phyloP scores from a whole-genome alignment of 2,113 vertebrate species.

The Psephotus haematonotus region DNA sequence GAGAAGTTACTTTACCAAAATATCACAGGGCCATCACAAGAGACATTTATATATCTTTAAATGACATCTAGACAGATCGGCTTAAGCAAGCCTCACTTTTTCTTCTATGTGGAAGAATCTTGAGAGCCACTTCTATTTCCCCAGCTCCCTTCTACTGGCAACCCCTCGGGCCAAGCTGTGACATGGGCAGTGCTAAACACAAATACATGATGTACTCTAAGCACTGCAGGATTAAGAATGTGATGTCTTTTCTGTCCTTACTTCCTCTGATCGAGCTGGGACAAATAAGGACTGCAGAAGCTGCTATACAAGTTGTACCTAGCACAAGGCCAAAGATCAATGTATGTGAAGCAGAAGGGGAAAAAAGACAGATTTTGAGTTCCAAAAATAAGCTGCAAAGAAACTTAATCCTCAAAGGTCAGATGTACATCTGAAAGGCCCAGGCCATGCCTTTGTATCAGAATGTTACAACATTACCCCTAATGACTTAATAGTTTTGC shows the following conservation, averaged over 20 bases:
- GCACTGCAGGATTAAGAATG: neutral
- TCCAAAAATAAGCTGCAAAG: constrained; percentile 53
- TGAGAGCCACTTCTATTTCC: neutral
- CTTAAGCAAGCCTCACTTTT: neutral
- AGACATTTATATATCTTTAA: neutral
- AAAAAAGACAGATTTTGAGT: neutral
- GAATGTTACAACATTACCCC: constrained; percentile 61
- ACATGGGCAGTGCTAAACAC: neutral
- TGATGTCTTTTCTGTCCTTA: neutral
- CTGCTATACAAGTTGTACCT: neutral
- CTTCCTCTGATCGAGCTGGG: neutral
- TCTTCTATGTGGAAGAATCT: neutral
- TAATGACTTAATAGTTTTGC: constrained; percentile 64
- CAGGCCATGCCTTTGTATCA: constrained; percentile 38
- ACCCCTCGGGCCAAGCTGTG: neutral
- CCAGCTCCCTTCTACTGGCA: neutral
- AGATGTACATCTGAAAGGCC: constrained; percentile 48
- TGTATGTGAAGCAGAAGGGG: neutral
- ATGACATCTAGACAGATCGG: neutral
- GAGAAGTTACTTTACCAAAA: neutral
- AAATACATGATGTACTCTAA: neutral
- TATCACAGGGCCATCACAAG: neutral
- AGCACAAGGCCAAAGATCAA: neutral
- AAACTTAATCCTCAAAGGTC: constrained; percentile 65
- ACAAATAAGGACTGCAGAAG: neutral